A percentile compares a stretch with the other conserved stretches of the same genome.
phyloP scores from a whole-genome alignment of 2,797 vertebrate species.

The Fistularia tabacaria region DNA sequence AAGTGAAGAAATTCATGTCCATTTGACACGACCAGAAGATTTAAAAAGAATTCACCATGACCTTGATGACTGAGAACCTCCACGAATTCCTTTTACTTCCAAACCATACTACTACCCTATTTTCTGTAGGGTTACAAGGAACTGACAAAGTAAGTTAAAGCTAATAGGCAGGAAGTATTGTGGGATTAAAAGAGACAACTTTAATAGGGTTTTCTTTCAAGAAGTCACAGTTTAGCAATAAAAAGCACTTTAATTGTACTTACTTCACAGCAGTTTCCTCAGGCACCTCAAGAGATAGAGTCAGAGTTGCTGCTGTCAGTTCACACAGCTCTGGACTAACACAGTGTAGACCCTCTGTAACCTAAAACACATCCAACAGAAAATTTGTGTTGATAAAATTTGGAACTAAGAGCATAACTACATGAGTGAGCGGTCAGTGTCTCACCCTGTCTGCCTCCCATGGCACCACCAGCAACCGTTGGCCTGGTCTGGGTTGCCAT shows the following conservation, averaged over 20 bases:
- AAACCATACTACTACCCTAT: too few species aligned
- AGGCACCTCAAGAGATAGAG: constrained; percentile 86
- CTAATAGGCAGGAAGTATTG: too few species aligned
- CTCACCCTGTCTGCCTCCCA: constrained; percentile 94
- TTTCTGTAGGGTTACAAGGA: too few species aligned
- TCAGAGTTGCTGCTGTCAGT: constrained; percentile 84
- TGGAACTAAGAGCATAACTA: background rate
- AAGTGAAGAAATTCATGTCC: too few species aligned
- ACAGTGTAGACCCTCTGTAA: constrained; percentile 86
- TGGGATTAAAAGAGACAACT: background rate
- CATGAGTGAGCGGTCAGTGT: constrained; percentile 2
- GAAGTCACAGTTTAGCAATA: background rate
- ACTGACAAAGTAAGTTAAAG: too few species aligned
- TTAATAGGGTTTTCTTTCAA: constrained; percentile 1
- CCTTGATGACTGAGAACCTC: too few species aligned
- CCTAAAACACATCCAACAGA: constrained; percentile 64
- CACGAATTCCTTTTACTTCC: too few species aligned
- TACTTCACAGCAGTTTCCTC: constrained; percentile 95
- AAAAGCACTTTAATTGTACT: constrained; percentile 48
- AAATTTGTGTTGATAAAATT: constrained; percentile 1
- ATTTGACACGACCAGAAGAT: too few species aligned
- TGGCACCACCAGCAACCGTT: constrained; percentile 85
- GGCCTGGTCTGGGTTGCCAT: constrained; percentile 88
- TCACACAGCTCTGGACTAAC: constrained; percentile 88
- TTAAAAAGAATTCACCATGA: too few species aligned